Base-by-base conservation (phyloP, 2,797 vertebrate species). In the Lateolabrax maculatus region DNA sequence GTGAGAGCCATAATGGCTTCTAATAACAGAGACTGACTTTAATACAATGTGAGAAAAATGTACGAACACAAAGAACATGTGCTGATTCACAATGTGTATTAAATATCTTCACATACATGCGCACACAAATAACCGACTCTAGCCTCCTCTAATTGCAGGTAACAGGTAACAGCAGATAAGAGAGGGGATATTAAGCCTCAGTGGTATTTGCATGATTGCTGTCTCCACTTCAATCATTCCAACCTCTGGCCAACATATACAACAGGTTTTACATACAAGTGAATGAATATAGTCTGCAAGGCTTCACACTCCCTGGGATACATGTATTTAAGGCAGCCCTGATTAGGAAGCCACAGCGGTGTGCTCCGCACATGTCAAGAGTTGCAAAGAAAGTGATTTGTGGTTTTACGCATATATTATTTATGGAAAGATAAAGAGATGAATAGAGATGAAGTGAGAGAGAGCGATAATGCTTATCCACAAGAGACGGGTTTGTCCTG, bases 391-490 rank as follows among this genome's bases (percentile, higher is more conserved):
- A 77, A 73, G 70, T 71, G 75, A 77, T 81, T 71, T 82, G 86
- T 52, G 83, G 78, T 75, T 84, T 75, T 0, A 49, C n/a, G n/a
- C 75, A 89, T 87, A 48, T 73, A 84, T 89, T 87, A 90, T 90
- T 88, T 60, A 91, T 78, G 74, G 23, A 3, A 55, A 52, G 68
- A 84, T 79, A 78, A 77, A 87, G 84, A 72, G 78, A 84, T 84
- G 84, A 88, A 86, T 76, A 64, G 80, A 51, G 77, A 81, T 73
- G 85, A 76, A 80, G 71, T 27, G 57, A 53, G 73, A 34, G 77
- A 15, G 73, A 51, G 80, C 11, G 71, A 80, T 65, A 52, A 58
- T 51, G 76, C 76, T 65, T 77, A 81, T 39, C 72, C 85, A 73
- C 81, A 49, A 10, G 77, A 80, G 86, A 74, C 18, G 49, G 67